These are phyloP conservation scores for Drosophila erecta DNA, from an alignment of 1,140 invertebrate genomes.

Conservation along the genomic window DNA sequence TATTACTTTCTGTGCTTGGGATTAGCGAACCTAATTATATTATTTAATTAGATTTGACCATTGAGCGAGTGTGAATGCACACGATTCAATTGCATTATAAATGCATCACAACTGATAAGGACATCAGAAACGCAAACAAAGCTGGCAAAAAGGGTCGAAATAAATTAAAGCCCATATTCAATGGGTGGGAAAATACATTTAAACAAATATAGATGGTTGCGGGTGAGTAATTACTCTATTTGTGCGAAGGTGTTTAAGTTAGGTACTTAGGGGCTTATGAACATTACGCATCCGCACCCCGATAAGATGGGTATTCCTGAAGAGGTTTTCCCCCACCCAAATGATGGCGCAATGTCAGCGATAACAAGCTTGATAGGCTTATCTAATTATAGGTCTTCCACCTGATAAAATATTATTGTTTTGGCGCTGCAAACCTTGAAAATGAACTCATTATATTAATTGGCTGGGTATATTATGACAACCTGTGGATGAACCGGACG, in stretches of 20 bases:
- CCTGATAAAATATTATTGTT: background rate
- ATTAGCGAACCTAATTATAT: conserved; percentile 28
- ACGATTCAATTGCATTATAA: conserved; percentile 34
- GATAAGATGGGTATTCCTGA: conserved; percentile 30
- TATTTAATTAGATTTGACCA: conserved; percentile 29
- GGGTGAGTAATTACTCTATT: background rate
- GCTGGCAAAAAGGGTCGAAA: no score
- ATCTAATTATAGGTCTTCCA: background rate
- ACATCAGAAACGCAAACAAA: background rate
- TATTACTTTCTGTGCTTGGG: background rate
- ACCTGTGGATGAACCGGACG: no score
- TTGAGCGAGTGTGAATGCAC: background rate
- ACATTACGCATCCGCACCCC: conserved; percentile 16
- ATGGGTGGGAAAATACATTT: conserved; percentile 6
- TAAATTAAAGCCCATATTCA: background rate
- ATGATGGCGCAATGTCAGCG: background rate
- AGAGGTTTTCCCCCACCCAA: conserved; percentile 32
- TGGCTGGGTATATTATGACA: no score
- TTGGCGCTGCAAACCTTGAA: background rate
- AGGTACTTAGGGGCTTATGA: background rate
- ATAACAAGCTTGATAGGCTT: conserved; percentile 23
- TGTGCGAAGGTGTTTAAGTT: background rate
- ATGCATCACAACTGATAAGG: conserved; percentile 12
- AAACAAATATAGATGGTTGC: background rate
- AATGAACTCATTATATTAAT: background rate